Base-by-base conservation (phyloP, 2,888 invertebrate genomes). In the Lottia scabra region DNA sequence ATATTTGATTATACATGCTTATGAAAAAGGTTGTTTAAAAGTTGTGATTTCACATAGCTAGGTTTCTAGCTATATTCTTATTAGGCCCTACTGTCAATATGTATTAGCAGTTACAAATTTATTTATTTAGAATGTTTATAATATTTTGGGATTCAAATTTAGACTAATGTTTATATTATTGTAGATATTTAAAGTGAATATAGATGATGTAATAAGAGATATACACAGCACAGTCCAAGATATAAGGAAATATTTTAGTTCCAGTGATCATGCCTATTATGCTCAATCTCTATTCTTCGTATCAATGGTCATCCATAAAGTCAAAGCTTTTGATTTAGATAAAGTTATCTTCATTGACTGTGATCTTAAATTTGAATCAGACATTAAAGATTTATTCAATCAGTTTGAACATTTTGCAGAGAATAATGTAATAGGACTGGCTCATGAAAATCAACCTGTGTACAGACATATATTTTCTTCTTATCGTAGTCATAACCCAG, bases 221-320 rank as follows among this genome's bases (percentile, higher is more conserved):
- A 91, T 94, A 70, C 90, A 91, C 56, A 92, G 92, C 81, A 92
- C 94, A 79, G 92, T 94, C 4, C 89, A 91, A 43, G 91, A 92
- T 30, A 92, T 95, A 92, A 93, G 93, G 78, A 92, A 93, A 10
- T 92, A 93, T 86, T 95, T 95, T 89, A 91, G 89, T 75, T 93
- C 93, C 71, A 92, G 92, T 82, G 93, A 93, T 65, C 93, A 93
- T 70, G 92, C 93, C 4, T 95, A 95, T 85, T 95, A 95, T 87
- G 93, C 93, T 80, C 94, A 94, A 89, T 93, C 94, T 0, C 89
- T 95, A 30, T 95, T 95, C 89, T 95, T 94, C 87, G 88, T 95
- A 43, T 95, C 95, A 0, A 90, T 95, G 67, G 94, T 93, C 1
- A 87, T 95, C 38, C 93, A 95, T 87, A 91, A 92, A 81, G 92